Percentiles rank a stretch among this genome's conserved stretches.
These are phyloP conservation scores for Drosophila paracracens DNA, from an alignment of 2,888 invertebrate species.

Conservation along the genomic window DNA sequence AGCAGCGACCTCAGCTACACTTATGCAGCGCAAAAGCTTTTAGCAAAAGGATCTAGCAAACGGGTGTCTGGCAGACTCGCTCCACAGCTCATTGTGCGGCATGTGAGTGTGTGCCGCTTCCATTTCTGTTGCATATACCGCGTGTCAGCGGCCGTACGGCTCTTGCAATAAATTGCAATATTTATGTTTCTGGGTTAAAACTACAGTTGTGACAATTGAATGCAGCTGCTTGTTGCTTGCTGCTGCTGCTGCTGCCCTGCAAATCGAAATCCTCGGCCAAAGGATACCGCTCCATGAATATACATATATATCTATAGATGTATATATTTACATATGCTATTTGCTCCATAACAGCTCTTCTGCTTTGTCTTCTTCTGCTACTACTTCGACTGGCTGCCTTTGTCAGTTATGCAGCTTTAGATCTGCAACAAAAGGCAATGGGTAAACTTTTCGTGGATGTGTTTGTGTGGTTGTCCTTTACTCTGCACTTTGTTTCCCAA, in stretches of 20 bases:
- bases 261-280: slow-evolving; percentile 18
- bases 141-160: background rate
- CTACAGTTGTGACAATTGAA: slow-evolving; percentile 60
- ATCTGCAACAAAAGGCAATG: slow-evolving; percentile 40
- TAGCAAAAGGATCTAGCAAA: slow-evolving; percentile 9
- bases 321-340: slow-evolving; percentile 2
- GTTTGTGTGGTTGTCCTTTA: slow-evolving; percentile 28
- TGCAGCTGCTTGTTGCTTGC: slow-evolving; percentile 21
- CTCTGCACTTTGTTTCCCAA: slow-evolving; percentile 73
- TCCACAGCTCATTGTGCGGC: slow-evolving; percentile 11
- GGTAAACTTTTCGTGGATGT: background rate
- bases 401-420: slow-evolving; percentile 47
- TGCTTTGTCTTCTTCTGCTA: background rate
- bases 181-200: slow-evolving; percentile 79
- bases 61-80: background rate
- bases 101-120: background rate
- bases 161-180: slow-evolving; percentile 62
- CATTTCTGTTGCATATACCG: slow-evolving; percentile 3
- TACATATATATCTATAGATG: slow-evolving; percentile 1
- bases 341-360: slow-evolving; percentile 22
- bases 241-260: background rate
- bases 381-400: slow-evolving; percentile 19
- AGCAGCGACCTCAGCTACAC: background rate
- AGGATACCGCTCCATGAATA: slow-evolving; percentile 28
- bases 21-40: slow-evolving; percentile 23